Evolutionary conservation across 2,888 invertebrate species (phyloP).

Genomic region (Cacoxenus indagator): DNA sequence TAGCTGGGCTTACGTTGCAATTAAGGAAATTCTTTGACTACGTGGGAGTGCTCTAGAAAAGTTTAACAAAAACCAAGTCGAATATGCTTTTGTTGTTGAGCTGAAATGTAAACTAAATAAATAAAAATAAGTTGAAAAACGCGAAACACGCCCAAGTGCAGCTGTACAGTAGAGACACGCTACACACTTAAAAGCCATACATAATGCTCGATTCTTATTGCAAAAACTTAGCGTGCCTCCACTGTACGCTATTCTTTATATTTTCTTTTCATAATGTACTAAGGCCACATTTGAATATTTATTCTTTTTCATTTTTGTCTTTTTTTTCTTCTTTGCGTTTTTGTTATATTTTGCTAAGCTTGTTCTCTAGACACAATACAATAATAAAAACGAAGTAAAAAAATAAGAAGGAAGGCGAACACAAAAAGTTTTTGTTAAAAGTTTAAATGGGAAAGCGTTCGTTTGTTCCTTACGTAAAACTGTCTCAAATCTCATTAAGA

Average conservation of each 20-base stretch:
- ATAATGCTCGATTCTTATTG: background rate
- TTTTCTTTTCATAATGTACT: conserved; percentile 50
- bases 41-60: too few species aligned
- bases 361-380: background rate
- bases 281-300: conserved; percentile 57
- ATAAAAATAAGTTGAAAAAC: background rate
- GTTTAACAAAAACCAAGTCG: too few species aligned
- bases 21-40: too few species aligned
- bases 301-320: conserved; percentile 17
- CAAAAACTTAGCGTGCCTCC: background rate
- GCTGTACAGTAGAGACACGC: background rate
- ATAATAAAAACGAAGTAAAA: background rate
- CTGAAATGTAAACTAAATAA: too few species aligned
- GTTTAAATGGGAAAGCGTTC: background rate
- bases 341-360: conserved; percentile 12
- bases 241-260: background rate
- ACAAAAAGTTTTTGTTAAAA: background rate
- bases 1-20: too few species aligned
- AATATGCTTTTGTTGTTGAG: too few species aligned
- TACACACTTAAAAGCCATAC: background rate
- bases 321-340: conserved; percentile 26
- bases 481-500: background rate
- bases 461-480: background rate
- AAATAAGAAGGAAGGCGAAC: background rate
- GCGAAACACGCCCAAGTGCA: background rate